phyloP scores from a whole-genome alignment of 2,888 invertebrate species.

The Clepsis dumicolana region DNA sequence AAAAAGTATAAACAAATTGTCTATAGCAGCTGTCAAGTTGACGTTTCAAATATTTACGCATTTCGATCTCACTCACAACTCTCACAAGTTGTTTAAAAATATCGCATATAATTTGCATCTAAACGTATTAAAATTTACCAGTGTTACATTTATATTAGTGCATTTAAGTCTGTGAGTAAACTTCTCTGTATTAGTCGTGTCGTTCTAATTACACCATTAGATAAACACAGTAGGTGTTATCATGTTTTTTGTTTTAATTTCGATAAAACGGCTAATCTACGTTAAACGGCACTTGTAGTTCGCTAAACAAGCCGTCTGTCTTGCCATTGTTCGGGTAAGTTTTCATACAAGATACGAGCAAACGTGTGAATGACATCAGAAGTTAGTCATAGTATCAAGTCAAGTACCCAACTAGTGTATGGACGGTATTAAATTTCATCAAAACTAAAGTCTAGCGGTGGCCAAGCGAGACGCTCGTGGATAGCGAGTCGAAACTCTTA shows the following conservation, averaged over 20 bases:
- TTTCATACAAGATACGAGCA: slow-evolving; percentile 37
- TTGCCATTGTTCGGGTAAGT: slow-evolving; percentile 39
- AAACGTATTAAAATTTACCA: slow-evolving; percentile 17
- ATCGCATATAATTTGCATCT: slow-evolving; percentile 32
- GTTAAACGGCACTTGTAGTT: slow-evolving; percentile 39
- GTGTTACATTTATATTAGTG: slow-evolving; percentile 19
- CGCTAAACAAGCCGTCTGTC: slow-evolving; percentile 35
- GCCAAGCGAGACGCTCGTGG: slow-evolving; percentile 30
- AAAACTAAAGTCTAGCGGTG: slow-evolving; percentile 39
- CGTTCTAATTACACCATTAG: slow-evolving; percentile 16
- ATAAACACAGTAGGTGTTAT: slow-evolving; percentile 45
- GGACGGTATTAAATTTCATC: slow-evolving; percentile 44
- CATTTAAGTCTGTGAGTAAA: slow-evolving; percentile 46
- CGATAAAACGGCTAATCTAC: slow-evolving; percentile 41
- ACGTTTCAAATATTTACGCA: slow-evolving; percentile 57
- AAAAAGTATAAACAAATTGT: slow-evolving; percentile 21
- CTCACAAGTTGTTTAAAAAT: slow-evolving; percentile 47
- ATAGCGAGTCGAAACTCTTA: background rate
- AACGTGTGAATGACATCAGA: slow-evolving; percentile 65
- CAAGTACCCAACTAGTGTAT: slow-evolving; percentile 34
- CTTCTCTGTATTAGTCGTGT: slow-evolving; percentile 12
- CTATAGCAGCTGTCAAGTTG: slow-evolving; percentile 53
- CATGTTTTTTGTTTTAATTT: slow-evolving; percentile 50
- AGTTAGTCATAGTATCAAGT: slow-evolving; percentile 60
- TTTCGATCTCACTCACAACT: slow-evolving; percentile 52